Evolutionary conservation across 1,140 invertebrate species (phyloP).

Genomic region (Stegodyphus mimosarum): DNA sequence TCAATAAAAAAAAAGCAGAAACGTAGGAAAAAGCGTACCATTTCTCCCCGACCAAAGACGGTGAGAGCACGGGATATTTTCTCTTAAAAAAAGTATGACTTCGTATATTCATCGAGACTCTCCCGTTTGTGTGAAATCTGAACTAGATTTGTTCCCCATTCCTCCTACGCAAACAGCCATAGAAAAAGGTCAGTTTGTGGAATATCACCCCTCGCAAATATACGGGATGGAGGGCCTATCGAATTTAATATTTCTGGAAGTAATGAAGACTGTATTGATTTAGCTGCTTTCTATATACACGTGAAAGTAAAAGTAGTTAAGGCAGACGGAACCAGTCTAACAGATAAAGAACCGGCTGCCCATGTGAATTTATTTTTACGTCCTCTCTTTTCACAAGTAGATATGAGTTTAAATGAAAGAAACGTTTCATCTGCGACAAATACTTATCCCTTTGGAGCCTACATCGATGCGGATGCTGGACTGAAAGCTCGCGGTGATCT

Average conservation of each 20-base stretch:
- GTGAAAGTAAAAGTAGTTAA: constrained; percentile 10
- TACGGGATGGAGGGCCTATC: background rate
- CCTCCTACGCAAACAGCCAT: background rate
- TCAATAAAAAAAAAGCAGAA: constrained; percentile 13
- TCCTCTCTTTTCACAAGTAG: background rate
- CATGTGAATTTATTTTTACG: constrained; percentile 2
- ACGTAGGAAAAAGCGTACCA: background rate
- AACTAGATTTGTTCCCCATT: background rate
- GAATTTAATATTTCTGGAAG: constrained; percentile 13
- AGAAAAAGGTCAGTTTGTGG: constrained; percentile 4
- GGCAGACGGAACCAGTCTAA: background rate
- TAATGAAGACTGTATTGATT: background rate
- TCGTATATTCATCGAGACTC: constrained; percentile 3
- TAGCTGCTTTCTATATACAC: background rate
- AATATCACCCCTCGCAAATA: constrained; percentile 12
- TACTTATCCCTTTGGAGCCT: background rate
- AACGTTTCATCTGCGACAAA: background rate
- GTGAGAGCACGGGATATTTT: constrained; percentile 7
- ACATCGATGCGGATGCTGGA: background rate
- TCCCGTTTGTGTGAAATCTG: background rate
- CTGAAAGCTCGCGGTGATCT: background rate
- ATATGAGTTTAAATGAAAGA: constrained; percentile 1
- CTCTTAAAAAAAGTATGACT: background rate
- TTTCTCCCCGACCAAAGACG: background rate
- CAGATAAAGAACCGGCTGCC: background rate